These are phyloP conservation scores for Otolemur crassicaudatus DNA, from an alignment of 2,797 vertebrate species.

Conservation along the genomic window DNA sequence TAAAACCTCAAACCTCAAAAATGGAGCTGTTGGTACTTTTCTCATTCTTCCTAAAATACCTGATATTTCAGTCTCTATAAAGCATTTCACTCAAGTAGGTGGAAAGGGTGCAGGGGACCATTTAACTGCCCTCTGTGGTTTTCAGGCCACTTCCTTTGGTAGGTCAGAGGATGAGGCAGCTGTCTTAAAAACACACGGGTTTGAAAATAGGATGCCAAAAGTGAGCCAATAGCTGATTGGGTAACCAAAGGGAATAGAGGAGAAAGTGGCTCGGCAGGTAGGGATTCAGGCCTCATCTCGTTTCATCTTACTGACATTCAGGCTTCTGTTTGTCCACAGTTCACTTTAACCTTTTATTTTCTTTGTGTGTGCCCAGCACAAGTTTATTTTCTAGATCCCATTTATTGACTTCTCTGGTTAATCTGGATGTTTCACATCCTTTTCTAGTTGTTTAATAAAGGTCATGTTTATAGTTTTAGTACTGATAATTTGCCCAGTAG, in stretches of 20 bases:
- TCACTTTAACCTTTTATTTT: constrained; percentile 68
- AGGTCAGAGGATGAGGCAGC: background rate
- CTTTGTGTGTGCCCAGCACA: constrained; percentile 12
- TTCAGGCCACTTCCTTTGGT: constrained; percentile 17
- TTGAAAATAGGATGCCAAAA: background rate
- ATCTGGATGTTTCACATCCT: constrained; percentile 59
- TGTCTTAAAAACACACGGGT: background rate
- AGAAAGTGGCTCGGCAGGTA: background rate
- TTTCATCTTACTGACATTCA: constrained; percentile 45
- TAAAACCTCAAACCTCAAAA: constrained; percentile 30
- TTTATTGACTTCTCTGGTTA: constrained; percentile 52
- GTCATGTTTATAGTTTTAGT: constrained; percentile 62
- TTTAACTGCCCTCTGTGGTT: background rate
- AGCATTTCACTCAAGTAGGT: background rate
- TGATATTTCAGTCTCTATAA: constrained; percentile 6
- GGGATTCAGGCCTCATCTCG: background rate
- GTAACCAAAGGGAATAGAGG: background rate
- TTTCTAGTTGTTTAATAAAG: constrained; percentile 70
- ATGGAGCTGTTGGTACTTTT: background rate
- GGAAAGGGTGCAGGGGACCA: background rate
- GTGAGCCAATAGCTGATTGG: background rate
- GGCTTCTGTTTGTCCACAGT: constrained; percentile 9
- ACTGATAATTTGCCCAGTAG: constrained; percentile 10
- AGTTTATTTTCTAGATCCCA: constrained; percentile 62
- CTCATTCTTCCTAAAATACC: background rate